These are phyloP conservation scores for Rhogogaster chlorosoma DNA, from an alignment of 2,888 invertebrate species.

Conservation along the genomic window DNA sequence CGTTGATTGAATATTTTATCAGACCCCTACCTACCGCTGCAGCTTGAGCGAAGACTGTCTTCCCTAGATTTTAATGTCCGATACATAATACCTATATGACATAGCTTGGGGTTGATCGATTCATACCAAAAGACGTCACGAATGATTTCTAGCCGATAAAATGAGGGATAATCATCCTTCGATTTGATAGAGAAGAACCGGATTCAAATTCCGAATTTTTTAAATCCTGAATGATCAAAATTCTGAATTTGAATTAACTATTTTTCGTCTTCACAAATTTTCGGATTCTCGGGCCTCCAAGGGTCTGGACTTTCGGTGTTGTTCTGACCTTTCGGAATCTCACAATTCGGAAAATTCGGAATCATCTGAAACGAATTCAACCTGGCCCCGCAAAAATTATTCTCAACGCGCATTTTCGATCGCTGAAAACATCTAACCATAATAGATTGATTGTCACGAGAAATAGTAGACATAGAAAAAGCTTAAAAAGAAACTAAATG, in stretches of 20 bases:
- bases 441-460: too few relatives aligned
- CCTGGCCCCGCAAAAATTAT: too few relatives aligned
- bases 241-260: too few relatives aligned
- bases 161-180: background rate
- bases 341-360: too few relatives aligned
- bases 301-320: too few relatives aligned
- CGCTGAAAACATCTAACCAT: too few relatives aligned
- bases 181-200: background rate
- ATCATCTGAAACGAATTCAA: too few relatives aligned
- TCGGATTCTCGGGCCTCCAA: too few relatives aligned
- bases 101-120: background rate
- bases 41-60: conserved; percentile 21
- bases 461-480: too few relatives aligned
- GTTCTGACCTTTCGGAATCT: too few relatives aligned
- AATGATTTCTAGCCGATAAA: background rate
- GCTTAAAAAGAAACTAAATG: background rate
- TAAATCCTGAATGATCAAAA: background rate
- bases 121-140: background rate
- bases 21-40: conserved; percentile 6
- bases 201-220: background rate
- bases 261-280: too few relatives aligned
- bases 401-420: too few relatives aligned
- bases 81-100: background rate
- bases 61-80: background rate
- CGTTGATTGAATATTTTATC: conserved; percentile 46